phyloP scores from a whole-genome alignment of 1,140 invertebrate genomes.

The Heliconius nattereri region DNA sequence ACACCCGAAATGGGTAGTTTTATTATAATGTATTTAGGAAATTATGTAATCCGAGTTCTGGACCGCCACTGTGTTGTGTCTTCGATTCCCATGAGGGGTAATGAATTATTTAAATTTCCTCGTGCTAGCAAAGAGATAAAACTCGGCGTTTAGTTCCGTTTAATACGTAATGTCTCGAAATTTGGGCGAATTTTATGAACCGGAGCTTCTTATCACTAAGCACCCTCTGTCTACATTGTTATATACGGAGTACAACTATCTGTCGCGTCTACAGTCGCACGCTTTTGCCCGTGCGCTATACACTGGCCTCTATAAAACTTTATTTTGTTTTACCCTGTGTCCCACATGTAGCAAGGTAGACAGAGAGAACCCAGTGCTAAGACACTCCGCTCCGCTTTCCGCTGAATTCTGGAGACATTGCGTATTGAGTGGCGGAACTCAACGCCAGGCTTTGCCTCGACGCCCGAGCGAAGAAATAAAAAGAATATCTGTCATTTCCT shows the following conservation, averaged over 20 bases:
- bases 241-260: not conserved
- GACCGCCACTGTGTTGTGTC: no score
- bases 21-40: conserved; percentile 1
- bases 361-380: not conserved
- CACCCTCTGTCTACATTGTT: no score
- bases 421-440: not conserved
- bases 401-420: not conserved
- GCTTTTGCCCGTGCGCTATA: not conserved
- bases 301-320: no score
- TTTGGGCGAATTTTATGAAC: no score
- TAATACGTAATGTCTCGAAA: no score
- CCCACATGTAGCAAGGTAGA: not conserved
- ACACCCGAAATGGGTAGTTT: not conserved
- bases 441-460: not conserved
- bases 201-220: no score
- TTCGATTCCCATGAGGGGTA: no score
- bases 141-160: no score
- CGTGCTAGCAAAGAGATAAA: no score
- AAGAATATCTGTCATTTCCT: no score
- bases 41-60: not conserved
- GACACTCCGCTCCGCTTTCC: not conserved
- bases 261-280: not conserved
- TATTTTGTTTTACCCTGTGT: no score
- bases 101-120: no score
- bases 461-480: not conserved